Evolutionary conservation across 2,113 vertebrate genomes (phyloP), one percentile per base, ranked within the genome.

Genomic region (Struthidea cinerea): DNA sequence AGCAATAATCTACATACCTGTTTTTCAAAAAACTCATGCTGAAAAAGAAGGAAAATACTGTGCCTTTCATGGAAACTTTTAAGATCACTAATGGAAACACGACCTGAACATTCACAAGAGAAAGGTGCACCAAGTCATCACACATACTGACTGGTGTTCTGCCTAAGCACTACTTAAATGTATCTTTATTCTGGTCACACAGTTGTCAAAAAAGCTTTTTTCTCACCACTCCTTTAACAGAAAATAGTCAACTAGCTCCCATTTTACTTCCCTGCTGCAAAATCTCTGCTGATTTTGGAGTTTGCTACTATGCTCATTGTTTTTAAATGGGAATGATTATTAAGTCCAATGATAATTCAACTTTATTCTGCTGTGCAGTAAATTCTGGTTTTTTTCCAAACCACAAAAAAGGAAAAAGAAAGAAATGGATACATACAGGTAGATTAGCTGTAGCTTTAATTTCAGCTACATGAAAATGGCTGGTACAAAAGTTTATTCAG

Each of bases 401-500:
- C 5, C 39, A 42, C 53, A 26, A 75, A 75, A 67, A 63, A 71
- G 11, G 9, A 68, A 41, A 26, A 86, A 49, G 1, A 53, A 44
- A 21, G 9, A 57, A 57, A 91, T 10, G 9, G 30, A 56, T 52
- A 59, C 4, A 46, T 84, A 70, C 37, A 95, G 67, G 83, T 95
- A 37, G 22, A 65, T 77, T 73, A 68, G 22, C 39, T 56, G 39
- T 56, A 37, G 59, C 70, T 94, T 88, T 76, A 49, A 73, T 81
- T 93, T 79, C 82, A 78, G 60, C 79, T 84, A 63, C 35, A 84
- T 9, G 49, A 80, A 91, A 86, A 91, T 37, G 55, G 39, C 15
- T 90, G 75, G 71, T 86, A 61, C 44, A 63, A 56, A 96, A 93
- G 75, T 94, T 94, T 75, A 65, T 18, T 50, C 78, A 59, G 79